phyloP scores from a whole-genome alignment of 2,113 vertebrate genomes.

The Plotosus lineatus region DNA sequence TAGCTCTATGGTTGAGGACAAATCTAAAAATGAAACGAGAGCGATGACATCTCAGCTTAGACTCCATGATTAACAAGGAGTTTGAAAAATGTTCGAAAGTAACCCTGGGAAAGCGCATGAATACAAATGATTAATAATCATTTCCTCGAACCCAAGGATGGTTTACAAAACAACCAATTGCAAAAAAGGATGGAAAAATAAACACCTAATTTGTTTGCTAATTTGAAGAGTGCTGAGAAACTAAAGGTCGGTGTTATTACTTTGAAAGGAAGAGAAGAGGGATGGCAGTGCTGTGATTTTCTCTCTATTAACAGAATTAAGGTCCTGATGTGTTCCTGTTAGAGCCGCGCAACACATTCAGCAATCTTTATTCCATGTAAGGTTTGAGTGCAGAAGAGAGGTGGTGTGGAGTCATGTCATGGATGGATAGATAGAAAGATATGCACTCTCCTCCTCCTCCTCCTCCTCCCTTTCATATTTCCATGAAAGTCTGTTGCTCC shows the following conservation, averaged over 20 bases:
- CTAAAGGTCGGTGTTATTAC: neutral
- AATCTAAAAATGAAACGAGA: too few species aligned
- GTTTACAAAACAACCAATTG: neutral
- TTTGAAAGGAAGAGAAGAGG: neutral
- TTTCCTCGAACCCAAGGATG: neutral
- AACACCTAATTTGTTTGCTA: neutral
- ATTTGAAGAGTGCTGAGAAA: neutral
- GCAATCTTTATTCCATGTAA: too few species aligned
- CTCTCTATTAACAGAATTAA: neutral
- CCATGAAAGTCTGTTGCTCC: conserved; percentile 74
- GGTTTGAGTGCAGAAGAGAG: too few species aligned
- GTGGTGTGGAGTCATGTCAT: conserved; percentile 22
- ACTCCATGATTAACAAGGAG: neutral
- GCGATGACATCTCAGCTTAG: neutral
- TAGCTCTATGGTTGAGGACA: neutral
- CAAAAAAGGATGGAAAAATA: neutral
- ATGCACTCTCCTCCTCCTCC: conserved; percentile 15
- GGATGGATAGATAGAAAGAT: conserved; percentile 39
- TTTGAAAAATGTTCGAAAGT: neutral
- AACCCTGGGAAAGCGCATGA: neutral
- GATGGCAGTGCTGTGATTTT: too few species aligned
- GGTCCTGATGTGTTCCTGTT: too few species aligned
- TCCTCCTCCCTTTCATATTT: too few species aligned
- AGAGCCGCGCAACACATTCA: too few species aligned
- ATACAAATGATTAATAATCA: conserved; percentile 1